phyloP scores from a whole-genome alignment of 2,888 invertebrate genomes.

The Beris chalybata region DNA sequence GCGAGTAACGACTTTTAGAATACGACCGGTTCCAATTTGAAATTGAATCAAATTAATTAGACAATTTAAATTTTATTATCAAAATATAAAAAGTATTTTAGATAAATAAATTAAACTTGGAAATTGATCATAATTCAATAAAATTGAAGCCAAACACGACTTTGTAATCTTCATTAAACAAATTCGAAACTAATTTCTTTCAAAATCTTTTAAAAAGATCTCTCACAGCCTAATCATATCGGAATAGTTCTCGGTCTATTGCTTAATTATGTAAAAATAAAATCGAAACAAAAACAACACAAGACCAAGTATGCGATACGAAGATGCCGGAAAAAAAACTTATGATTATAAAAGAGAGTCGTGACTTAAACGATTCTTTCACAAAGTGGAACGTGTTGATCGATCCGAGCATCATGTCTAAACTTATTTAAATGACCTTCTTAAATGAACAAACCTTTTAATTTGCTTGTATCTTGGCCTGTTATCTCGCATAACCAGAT shows the following conservation, averaged over 20 bases:
- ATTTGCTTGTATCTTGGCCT: slow-evolving; percentile 45
- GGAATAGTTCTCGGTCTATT: slow-evolving; percentile 50
- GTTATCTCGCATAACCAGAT: slow-evolving; percentile 41
- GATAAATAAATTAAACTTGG: slow-evolving; percentile 1
- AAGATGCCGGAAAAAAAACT: slow-evolving; percentile 15
- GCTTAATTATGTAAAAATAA: slow-evolving; percentile 52
- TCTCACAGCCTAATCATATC: slow-evolving; percentile 5
- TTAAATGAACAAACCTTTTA: slow-evolving; percentile 46
- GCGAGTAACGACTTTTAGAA: too few relatives aligned
- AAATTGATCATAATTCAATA: slow-evolving; percentile 5
- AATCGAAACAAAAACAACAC: slow-evolving; percentile 20
- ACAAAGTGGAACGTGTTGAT: slow-evolving; percentile 28
- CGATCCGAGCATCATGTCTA: slow-evolving; percentile 28
- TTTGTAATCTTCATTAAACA: slow-evolving; percentile 11
- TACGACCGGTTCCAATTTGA: too few relatives aligned
- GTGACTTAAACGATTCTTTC: slow-evolving; percentile 28
- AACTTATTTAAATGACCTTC: slow-evolving; percentile 42
- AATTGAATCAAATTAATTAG: too few relatives aligned
- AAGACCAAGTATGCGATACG: slow-evolving; percentile 15
- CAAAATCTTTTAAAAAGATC: background rate
- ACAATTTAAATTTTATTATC: background rate
- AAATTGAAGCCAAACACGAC: background rate
- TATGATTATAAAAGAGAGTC: slow-evolving; percentile 29
- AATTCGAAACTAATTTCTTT: background rate
- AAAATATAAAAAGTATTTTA: background rate